Conservation (phyloP, 2,888 invertebrate genomes). For the Lissonota sp. region DNA sequence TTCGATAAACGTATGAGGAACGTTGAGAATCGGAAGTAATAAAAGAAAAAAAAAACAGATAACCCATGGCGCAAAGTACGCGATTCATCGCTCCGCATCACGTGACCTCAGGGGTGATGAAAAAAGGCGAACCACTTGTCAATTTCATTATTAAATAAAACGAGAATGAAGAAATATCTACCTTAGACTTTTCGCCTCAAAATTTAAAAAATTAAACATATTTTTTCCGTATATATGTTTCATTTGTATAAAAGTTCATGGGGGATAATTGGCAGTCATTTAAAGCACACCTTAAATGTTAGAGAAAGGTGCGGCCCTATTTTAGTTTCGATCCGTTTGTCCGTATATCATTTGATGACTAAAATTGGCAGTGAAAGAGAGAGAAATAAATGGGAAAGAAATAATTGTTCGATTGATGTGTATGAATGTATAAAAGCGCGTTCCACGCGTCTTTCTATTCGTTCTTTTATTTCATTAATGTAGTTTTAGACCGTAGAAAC, state of each 20-base stretch:
- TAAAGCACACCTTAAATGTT: no score
- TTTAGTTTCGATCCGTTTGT: slow-evolving; percentile 5
- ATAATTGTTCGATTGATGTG: background rate
- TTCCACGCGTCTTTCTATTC: slow-evolving; percentile 9
- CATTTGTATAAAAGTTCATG: no score
- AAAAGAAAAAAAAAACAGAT: background rate
- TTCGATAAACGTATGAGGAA: background rate
- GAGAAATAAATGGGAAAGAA: background rate
- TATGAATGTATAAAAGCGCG: background rate
- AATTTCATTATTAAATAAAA: slow-evolving; percentile 19
- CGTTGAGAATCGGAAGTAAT: no score
- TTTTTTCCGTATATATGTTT: no score
- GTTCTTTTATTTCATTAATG: slow-evolving; percentile 17
- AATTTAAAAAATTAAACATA: no score
- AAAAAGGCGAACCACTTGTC: slow-evolving; percentile 6
- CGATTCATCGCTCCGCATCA: background rate
- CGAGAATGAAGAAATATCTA: background rate
- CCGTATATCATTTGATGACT: no score
- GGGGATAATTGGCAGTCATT: no score
- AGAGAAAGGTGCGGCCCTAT: background rate
- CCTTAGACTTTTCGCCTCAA: no score
- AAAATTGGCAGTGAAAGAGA: background rate
- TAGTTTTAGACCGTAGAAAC: slow-evolving; percentile 47
- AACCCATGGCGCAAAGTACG: slow-evolving; percentile 35
- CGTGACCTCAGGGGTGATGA: slow-evolving; percentile 31